A percentile compares a stretch with the other conserved stretches of the same genome.
These are phyloP conservation scores for Thymallus thymallus DNA, from an alignment of 2,113 vertebrate species.

Conservation along the genomic window DNA sequence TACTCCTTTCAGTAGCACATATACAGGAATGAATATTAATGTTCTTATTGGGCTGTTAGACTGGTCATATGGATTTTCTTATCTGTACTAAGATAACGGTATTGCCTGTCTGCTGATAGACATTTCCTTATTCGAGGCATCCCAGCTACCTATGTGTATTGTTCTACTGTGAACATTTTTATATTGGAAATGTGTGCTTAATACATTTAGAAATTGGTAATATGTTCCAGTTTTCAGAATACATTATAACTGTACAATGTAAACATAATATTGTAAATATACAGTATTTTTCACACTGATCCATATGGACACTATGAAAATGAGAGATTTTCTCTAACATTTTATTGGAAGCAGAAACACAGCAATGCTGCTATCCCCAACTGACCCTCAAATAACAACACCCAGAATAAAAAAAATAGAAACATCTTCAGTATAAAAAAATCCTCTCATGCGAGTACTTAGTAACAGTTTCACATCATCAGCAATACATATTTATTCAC, in stretches of 20 bases:
- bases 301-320: neutral
- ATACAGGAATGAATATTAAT: neutral
- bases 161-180: neutral
- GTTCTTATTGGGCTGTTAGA: neutral
- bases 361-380: constrained; percentile 62
- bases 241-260: neutral
- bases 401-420: constrained; percentile 73
- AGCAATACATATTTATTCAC: constrained; percentile 80
- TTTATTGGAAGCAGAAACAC: constrained; percentile 81
- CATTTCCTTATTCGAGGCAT: neutral
- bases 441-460: constrained; percentile 76
- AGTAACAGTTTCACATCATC: constrained; percentile 78
- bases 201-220: too few species aligned
- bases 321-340: constrained; percentile 24
- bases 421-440: constrained; percentile 81
- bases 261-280: neutral
- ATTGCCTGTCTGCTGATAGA: too few species aligned
- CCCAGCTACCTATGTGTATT: neutral
- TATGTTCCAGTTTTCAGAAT: neutral
- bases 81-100: neutral
- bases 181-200: too few species aligned
- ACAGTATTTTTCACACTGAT: too few species aligned
- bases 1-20: too few species aligned
- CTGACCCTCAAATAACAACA: constrained; percentile 70
- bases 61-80: neutral